These are phyloP conservation scores for Mesoligia furuncula DNA, from an alignment of 2,888 invertebrate species.

Conservation along the genomic window DNA sequence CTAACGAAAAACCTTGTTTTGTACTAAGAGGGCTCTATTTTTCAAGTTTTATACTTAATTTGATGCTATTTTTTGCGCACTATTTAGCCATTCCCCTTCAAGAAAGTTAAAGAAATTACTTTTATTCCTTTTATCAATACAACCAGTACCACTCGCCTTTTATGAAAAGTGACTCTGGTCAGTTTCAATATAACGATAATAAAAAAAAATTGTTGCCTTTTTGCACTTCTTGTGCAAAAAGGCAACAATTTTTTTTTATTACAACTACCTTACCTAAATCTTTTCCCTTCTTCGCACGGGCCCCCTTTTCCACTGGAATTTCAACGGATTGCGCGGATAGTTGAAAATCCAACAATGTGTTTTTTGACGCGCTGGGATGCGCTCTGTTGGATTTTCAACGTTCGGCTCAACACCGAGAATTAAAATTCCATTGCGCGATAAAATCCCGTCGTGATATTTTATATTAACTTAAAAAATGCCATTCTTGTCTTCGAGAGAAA, in stretches of 20 bases:
- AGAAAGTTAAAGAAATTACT: not conserved
- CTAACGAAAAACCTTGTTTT: too few species aligned
- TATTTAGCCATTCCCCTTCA: not conserved
- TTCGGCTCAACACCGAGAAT: not conserved
- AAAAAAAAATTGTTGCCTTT: too few species aligned
- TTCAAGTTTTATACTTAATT: conserved; percentile 12
- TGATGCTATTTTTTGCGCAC: not conserved
- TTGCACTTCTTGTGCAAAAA: too few species aligned
- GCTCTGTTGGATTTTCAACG: not conserved
- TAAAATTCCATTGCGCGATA: too few species aligned
- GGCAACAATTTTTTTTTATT: too few species aligned
- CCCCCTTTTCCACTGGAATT: not conserved
- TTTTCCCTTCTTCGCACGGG: not conserved
- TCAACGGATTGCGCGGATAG: not conserved
- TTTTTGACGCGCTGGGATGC: not conserved
- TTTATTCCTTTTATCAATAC: not conserved
- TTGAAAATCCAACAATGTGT: not conserved
- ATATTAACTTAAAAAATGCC: not conserved
- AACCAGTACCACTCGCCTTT: not conserved
- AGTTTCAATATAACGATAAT: not conserved
- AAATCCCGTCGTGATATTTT: too few species aligned
- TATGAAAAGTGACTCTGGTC: not conserved
- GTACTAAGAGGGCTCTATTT: too few species aligned
- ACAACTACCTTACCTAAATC: not conserved
- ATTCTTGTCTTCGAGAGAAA: not conserved